Conservation (phyloP, 2,113 vertebrate species). For the Octodon degus region DNA sequence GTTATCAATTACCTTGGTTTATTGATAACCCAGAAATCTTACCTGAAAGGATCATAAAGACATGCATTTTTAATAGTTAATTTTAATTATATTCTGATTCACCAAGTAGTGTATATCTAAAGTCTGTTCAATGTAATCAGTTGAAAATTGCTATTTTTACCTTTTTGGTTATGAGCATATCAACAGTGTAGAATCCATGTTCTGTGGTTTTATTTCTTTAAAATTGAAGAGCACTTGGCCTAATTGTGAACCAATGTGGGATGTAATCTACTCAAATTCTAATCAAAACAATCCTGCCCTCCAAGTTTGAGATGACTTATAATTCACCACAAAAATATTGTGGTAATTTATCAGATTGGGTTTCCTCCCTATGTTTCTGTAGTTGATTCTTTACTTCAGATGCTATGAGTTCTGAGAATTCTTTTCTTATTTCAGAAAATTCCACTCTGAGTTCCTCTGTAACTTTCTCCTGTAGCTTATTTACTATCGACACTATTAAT, state of each 20-base stretch:
- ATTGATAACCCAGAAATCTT: constrained; percentile 13
- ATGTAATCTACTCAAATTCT: constrained; percentile 11
- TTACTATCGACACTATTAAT: too few relatives aligned
- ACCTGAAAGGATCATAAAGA: background rate
- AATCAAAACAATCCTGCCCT: background rate
- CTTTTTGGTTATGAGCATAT: background rate
- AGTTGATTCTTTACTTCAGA: too few relatives aligned
- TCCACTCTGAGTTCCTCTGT: too few relatives aligned
- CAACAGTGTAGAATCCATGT: background rate
- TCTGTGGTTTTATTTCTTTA: constrained; percentile 2
- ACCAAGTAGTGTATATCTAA: background rate
- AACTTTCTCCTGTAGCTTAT: too few relatives aligned
- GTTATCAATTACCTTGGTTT: background rate
- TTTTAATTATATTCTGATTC: background rate
- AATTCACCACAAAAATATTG: constrained; percentile 6
- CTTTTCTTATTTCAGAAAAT: too few relatives aligned
- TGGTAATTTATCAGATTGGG: background rate
- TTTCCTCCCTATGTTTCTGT: too few relatives aligned
- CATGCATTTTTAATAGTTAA: background rate
- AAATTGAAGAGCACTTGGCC: background rate
- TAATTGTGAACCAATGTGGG: background rate
- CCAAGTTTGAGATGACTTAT: background rate
- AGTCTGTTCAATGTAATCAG: background rate
- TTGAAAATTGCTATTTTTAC: background rate
- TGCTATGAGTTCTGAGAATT: too few relatives aligned